phyloP scores from a whole-genome alignment of 2,797 vertebrate genomes.

The Typhlichthys eigenmanni region DNA sequence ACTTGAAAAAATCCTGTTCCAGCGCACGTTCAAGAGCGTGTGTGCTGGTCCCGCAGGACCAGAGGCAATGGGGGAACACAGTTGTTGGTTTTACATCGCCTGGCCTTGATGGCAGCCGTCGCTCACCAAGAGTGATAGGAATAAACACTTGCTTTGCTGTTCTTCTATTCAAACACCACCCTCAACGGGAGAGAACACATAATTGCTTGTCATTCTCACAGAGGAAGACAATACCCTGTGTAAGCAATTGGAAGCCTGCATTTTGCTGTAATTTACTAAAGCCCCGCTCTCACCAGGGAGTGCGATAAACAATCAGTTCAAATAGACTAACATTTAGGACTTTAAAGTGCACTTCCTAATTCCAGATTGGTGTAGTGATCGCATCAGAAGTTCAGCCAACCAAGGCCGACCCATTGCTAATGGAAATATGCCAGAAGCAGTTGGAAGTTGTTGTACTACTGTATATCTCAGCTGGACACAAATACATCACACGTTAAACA shows the following conservation, averaged over 20 bases:
- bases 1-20: slow-evolving; percentile 33
- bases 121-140: slow-evolving; percentile 40
- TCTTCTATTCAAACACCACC: slow-evolving; percentile 43
- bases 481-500: slow-evolving; percentile 22
- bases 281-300: slow-evolving; percentile 43
- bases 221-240: slow-evolving; percentile 40
- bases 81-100: slow-evolving; percentile 48
- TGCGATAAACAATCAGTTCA: slow-evolving; percentile 47
- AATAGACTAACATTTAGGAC: slow-evolving; percentile 42
- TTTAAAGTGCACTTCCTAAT: slow-evolving; percentile 45
- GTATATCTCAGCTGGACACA: too few relatives aligned
- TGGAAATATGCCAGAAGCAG: slow-evolving; percentile 16
- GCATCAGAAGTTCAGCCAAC: slow-evolving; percentile 35
- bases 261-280: slow-evolving; percentile 44
- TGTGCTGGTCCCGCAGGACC: slow-evolving; percentile 28
- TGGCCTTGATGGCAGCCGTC: slow-evolving; percentile 33
- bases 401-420: slow-evolving; percentile 39
- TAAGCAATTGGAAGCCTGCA: slow-evolving; percentile 52
- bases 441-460: slow-evolving; percentile 19
- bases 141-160: slow-evolving; percentile 50
- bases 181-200: slow-evolving; percentile 38
- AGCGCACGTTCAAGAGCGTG: slow-evolving; percentile 24
- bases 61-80: slow-evolving; percentile 7
- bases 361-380: slow-evolving; percentile 45
- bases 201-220: slow-evolving; percentile 65